A percentile compares a stretch with the other conserved stretches of the same genome.
Evolutionary conservation across 2,113 vertebrate genomes (phyloP).

Genomic region (Tichodroma muraria): DNA sequence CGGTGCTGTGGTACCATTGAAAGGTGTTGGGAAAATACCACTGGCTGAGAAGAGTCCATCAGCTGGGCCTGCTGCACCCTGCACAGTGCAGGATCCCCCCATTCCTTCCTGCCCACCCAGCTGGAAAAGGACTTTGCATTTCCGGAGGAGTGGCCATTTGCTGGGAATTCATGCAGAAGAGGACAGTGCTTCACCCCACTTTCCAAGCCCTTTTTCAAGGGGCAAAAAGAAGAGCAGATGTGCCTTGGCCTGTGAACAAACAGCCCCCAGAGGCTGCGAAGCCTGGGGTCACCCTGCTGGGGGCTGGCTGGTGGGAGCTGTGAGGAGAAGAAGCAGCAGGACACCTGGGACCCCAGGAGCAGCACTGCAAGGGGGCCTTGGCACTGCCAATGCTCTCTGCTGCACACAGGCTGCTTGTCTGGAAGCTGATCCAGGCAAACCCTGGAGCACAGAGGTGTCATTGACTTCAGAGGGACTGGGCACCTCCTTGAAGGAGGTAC

Average conservation of each 20-base stretch:
- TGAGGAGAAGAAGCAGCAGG: background rate
- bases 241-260: background rate
- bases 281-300: background rate
- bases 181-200: rapidly evolving
- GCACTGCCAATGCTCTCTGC: background rate
- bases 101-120: background rate
- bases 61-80: background rate
- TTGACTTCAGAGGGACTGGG: background rate
- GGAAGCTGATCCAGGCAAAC: background rate
- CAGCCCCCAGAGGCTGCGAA: background rate
- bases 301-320: background rate
- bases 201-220: background rate
- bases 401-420: background rate
- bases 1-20: background rate
- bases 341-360: background rate
- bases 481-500: background rate
- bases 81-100: background rate
- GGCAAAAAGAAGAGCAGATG: background rate
- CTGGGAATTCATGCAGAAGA: background rate
- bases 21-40: background rate
- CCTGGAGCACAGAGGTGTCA: background rate
- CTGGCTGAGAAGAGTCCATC: background rate
- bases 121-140: background rate
- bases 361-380: background rate
- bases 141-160: background rate